Base-by-base conservation (phyloP, 2,113 vertebrate genomes). In the Engraulis encrasicolus region DNA sequence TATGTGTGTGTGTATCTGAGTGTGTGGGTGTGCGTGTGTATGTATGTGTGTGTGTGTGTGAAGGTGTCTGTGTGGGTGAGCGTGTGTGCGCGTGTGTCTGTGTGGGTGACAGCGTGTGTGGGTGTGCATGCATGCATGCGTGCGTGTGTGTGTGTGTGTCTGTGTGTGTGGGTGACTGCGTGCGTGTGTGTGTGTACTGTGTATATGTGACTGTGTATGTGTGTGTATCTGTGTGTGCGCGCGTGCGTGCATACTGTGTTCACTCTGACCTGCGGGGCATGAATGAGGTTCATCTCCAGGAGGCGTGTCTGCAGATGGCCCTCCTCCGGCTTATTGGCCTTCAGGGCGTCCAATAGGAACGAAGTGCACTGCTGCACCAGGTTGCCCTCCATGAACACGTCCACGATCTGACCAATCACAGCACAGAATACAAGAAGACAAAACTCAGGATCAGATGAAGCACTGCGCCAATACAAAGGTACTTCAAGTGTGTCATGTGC, bases 321-420 rank as follows among this genome's bases (percentile, higher is more conserved):
- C 88, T 98, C 97, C 2, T 96, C 90, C 0, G 96, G 96, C 0
- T 92, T 93, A 86, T 98, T 98, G 91, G 96, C 97, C 89, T 98
- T 98, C 84, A 99, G 89, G 50, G 96, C 96, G 86, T 98, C 97
- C 91, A 99, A 85, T 71, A 98, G 88, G 89, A 99, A 98, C 37
- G 97, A 98, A 0, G 97, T 98, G 88, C 97, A 98, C 85, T 98
- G 97, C 94, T 98, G 97, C 85, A 99, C 95, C 85, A 98, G 94
- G 86, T 91, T 98, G 81, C 96, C 96, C 92, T 99, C 97, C 97
- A 98, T 97, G 90, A 99, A 98, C n/a, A 99, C 95, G 81, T 98
- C 97, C 58, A 98, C 96, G 81, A 99, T 97, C 97, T 99, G 87
- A 61, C 87, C 54, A 87, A 50, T 84, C 38, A 80, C 11, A 52